Percentiles rank a stretch among this genome's conserved stretches.
Evolutionary conservation across 2,797 vertebrate species (phyloP).

Genomic region (Neosilurus mollespiculum): DNA sequence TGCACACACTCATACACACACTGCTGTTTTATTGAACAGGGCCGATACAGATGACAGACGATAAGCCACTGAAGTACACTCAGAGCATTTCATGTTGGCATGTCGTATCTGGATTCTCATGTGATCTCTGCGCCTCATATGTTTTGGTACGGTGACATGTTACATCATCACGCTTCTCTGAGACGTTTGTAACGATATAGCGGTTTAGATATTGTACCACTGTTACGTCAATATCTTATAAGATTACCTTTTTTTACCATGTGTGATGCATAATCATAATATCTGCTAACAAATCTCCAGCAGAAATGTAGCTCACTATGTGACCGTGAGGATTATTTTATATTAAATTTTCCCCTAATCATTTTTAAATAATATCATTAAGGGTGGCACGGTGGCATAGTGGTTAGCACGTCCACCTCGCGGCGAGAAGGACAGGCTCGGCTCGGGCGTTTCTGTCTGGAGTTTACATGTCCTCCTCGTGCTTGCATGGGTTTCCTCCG

Average conservation of each 20-base stretch:
- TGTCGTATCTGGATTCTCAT: neutral
- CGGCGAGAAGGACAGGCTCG: no score
- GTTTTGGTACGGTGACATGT: neutral
- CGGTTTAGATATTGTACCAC: neutral
- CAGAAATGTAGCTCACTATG: neutral
- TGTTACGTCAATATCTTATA: neutral
- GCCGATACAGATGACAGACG: slow-evolving; percentile 35
- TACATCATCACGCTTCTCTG: neutral
- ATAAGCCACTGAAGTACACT: slow-evolving; percentile 30
- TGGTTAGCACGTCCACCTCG: no score
- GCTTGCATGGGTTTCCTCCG: no score
- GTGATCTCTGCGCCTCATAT: neutral
- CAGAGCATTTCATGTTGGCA: slow-evolving; percentile 19
- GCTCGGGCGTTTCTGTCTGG: no score
- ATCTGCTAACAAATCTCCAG: neutral
- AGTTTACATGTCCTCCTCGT: no score
- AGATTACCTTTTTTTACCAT: neutral
- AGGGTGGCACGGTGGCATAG: no score
- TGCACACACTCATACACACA: slow-evolving; percentile 20
- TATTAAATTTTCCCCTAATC: neutral
- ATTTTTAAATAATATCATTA: neutral
- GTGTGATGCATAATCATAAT: no score
- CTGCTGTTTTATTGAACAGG: slow-evolving; percentile 27
- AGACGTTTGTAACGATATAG: neutral
- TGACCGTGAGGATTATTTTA: no score